Conservation (phyloP, 1,140 invertebrate species). For the Tetramorium parvispinum region DNA sequence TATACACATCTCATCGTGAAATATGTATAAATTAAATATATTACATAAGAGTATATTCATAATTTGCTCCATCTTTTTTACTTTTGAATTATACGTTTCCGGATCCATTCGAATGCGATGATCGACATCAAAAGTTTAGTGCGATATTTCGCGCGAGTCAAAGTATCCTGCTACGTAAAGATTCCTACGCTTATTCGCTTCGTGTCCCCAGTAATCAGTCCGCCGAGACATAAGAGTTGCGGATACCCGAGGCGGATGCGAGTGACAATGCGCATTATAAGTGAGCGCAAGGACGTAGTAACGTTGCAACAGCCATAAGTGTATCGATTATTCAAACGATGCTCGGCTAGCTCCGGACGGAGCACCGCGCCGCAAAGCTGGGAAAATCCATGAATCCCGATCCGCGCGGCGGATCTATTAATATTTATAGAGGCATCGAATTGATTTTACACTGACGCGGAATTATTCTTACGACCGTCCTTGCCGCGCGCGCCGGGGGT, state of each 20-base stretch:
- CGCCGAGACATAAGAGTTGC: constrained; percentile 8
- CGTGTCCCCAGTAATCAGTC: constrained; percentile 13
- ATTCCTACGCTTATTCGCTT: constrained; percentile 14
- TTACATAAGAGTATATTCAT: neutral
- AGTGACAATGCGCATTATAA: constrained; percentile 46
- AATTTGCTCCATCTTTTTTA: neutral
- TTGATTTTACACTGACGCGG: constrained; percentile 53
- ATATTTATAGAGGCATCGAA: constrained; percentile 42
- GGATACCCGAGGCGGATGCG: constrained; percentile 30
- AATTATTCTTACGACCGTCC: constrained; percentile 35
- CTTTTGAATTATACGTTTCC: neutral
- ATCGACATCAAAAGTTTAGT: neutral
- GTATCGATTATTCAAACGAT: constrained; percentile 55
- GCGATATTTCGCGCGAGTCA: neutral
- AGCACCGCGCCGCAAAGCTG: neutral
- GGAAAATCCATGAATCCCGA: constrained; percentile 54
- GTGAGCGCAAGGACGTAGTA: constrained; percentile 50
- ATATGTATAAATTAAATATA: neutral
- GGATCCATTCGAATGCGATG: neutral
- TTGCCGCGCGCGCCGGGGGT: neutral
- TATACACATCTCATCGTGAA: neutral
- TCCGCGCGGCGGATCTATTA: constrained; percentile 18
- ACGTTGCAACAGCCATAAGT: constrained; percentile 37
- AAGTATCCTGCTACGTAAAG: neutral
- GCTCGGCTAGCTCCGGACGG: neutral